A percentile compares a stretch with the other conserved stretches of the same genome.
These are phyloP conservation scores for Umimayanthus kanabou DNA, from an alignment of 92 coral and sea anemone genomes.

Conservation along the genomic window DNA sequence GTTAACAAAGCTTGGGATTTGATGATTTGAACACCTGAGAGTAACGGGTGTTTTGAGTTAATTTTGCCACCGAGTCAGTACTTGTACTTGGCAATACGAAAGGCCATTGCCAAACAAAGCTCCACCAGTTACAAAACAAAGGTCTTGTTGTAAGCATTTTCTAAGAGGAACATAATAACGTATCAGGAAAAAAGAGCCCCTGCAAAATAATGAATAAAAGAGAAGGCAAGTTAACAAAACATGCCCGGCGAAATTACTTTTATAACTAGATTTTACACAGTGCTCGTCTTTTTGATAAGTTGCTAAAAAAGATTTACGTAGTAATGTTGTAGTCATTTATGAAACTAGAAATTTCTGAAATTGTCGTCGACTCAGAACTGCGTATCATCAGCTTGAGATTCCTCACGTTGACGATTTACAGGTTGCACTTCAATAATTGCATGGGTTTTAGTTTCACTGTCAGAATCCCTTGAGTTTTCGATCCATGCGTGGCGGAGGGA, in stretches of 20 bases:
- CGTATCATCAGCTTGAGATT: background rate
- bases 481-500: background rate
- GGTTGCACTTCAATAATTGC: background rate
- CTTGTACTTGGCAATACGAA: background rate
- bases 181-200: background rate
- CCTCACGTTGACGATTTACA: background rate
- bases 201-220: too few species aligned
- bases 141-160: too few species aligned
- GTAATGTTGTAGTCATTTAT: background rate
- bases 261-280: too few species aligned
- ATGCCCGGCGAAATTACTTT: background rate
- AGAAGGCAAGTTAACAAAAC: background rate
- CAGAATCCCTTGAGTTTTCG: background rate
- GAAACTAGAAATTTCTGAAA: background rate
- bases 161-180: too few species aligned
- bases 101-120: background rate
- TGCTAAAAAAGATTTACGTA: background rate
- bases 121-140: background rate
- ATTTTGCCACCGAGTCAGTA: too few species aligned
- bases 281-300: background rate
- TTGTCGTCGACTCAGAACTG: background rate
- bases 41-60: background rate
- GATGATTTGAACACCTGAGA: background rate
- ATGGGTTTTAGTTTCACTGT: background rate
- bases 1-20: background rate